Conservation (phyloP, 2,797 vertebrate species). For the Trematomus bernacchii region DNA sequence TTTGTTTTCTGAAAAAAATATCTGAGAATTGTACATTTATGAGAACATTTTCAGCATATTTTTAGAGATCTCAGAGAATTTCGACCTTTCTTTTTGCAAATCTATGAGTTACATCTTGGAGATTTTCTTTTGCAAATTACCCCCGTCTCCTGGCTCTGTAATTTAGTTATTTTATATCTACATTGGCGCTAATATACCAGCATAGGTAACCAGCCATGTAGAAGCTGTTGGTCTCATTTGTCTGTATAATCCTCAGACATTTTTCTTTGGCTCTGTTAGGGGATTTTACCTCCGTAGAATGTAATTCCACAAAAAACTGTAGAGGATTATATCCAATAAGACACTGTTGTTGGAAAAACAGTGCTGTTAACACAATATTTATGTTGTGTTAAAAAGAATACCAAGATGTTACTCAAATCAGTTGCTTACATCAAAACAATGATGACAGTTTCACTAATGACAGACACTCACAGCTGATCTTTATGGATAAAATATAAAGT, state of each 20-base stretch:
- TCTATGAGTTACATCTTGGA: too few species aligned
- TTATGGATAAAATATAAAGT: not conserved
- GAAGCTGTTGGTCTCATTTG: not conserved
- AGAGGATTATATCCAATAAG: too few species aligned
- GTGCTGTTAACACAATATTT: too few species aligned
- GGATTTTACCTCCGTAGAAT: not conserved
- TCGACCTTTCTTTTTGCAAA: too few species aligned
- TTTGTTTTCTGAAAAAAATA: too few species aligned
- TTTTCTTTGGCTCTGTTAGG: slow-evolving; percentile 2
- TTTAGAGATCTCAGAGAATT: too few species aligned
- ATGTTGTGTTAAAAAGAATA: not conserved
- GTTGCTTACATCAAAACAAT: not conserved
- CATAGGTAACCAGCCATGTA: not conserved
- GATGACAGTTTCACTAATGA: slow-evolving; percentile 1
- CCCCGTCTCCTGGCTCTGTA: too few species aligned
- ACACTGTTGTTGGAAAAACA: not conserved
- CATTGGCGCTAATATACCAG: too few species aligned
- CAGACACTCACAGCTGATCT: not conserved
- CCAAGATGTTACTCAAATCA: not conserved
- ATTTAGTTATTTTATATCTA: too few species aligned
- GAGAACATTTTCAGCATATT: too few species aligned
- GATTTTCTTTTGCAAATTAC: too few species aligned
- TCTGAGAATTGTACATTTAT: too few species aligned
- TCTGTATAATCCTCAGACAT: not conserved
- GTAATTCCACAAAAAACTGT: not conserved